Base-by-base conservation (phyloP, 1,140 invertebrate species). In the Aethina tumida region DNA sequence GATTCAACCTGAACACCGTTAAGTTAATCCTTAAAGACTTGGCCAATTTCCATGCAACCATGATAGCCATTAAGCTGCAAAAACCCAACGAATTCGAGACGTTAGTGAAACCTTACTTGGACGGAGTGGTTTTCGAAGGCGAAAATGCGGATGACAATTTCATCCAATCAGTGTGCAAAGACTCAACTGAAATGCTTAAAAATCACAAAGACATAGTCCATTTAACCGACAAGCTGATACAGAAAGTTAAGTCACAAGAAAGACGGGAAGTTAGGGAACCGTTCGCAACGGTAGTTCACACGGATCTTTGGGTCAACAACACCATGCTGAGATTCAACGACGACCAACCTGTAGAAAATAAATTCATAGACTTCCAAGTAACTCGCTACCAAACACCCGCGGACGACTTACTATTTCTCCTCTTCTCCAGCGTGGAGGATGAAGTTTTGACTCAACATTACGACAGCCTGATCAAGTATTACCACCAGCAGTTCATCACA, bases 231-330 rank as follows among this genome's bases (percentile, higher is more conserved):
- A 9, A 18, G 8, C 39, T 35, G 18, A 21, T 1, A 0, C 56
- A n/a, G 17, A 35, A 32, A 20, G 5, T 39, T 15, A n/a, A n/a
- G n/a, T n/a, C n/a, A n/a, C n/a, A n/a, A n/a, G 17, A 40, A 4
- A 41, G 31, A 10, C 32, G 45, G 4, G 6, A 49, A 26, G 4
- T 16, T 3, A 36, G 30, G 15, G 52, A 68, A 40, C 62, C 60
- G 0, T 75, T 64, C 55, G 64, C 63, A 0, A 67, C 66, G 0
- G 59, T 70, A 5, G 54, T 64, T 2, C 76, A 78, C 29, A 53
- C 62, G 2, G 75, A 78, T 54, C 62, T 73, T 14, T 77, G 74
- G 75, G 58, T 66, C 3, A 77, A 77, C 44, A 79, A 79, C 39
- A 56, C 73, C 2, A 60, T 79, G 51, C 31, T 66, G 1, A 61